Conservation (phyloP, 2,888 invertebrate species). For the Abrostola tripartita region DNA sequence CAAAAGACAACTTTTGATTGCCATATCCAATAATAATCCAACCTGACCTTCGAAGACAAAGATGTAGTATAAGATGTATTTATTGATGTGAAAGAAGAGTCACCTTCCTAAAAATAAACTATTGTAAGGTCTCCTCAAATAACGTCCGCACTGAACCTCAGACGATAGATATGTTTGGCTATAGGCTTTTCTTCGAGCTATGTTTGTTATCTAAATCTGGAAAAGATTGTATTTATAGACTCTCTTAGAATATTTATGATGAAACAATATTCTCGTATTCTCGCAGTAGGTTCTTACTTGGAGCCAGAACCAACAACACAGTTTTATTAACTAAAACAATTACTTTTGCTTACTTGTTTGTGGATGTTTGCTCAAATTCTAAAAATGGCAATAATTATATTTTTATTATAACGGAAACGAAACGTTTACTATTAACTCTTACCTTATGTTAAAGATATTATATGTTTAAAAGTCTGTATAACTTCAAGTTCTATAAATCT, state of each 20-base stretch:
- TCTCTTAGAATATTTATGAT: not conserved
- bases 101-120: too few species aligned
- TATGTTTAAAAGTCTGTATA: too few species aligned
- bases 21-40: too few species aligned
- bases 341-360: not conserved
- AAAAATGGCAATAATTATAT: not conserved
- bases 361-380: not conserved
- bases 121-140: too few species aligned
- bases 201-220: not conserved
- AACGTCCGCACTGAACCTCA: not conserved
- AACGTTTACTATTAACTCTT: too few species aligned
- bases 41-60: too few species aligned
- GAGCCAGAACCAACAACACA: not conserved
- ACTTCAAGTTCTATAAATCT: too few species aligned
- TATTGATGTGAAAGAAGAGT: too few species aligned
- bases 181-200: not conserved
- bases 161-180: not conserved
- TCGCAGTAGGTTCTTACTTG: not conserved
- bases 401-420: too few species aligned
- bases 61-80: too few species aligned
- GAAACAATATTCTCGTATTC: conserved; percentile 1
- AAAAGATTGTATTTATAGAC: conserved; percentile 3
- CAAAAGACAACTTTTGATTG: too few species aligned
- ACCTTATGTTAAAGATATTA: too few species aligned
- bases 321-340: conserved; percentile 5